A percentile compares a stretch with the other conserved stretches of the same genome.
Evolutionary conservation across 2,888 invertebrate species (phyloP).

Genomic region (Plagiodera versicolora): DNA sequence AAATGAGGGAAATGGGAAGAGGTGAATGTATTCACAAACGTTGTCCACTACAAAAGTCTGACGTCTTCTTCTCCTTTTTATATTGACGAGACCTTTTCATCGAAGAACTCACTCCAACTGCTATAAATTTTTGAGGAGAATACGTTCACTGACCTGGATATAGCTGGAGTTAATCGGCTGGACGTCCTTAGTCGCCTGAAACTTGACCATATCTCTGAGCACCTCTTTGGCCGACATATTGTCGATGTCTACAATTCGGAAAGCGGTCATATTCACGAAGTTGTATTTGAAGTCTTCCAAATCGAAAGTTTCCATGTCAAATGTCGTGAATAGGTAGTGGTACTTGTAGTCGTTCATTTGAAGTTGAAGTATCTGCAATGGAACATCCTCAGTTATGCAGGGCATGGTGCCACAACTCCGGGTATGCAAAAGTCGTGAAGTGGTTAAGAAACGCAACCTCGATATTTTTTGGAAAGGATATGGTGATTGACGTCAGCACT

Average conservation of each 20-base stretch:
- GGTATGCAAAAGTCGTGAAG: too few relatives aligned
- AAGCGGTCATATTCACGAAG: slow-evolving; percentile 76
- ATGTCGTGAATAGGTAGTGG: slow-evolving; percentile 79
- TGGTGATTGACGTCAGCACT: too few relatives aligned
- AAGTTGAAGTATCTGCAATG: slow-evolving; percentile 71
- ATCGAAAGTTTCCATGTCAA: slow-evolving; percentile 68
- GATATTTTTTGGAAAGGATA: too few relatives aligned
- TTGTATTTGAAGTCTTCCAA: slow-evolving; percentile 75
- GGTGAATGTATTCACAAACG: too few relatives aligned
- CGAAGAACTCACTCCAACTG: too few relatives aligned
- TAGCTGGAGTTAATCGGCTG: slow-evolving; percentile 47
- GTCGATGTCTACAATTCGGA: slow-evolving; percentile 71
- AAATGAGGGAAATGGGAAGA: too few relatives aligned
- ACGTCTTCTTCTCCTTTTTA: too few relatives aligned
- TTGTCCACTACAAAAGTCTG: too few relatives aligned
- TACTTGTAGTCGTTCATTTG: slow-evolving; percentile 86
- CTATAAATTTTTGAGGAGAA: background rate
- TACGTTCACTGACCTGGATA: slow-evolving; percentile 47
- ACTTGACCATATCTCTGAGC: slow-evolving; percentile 71
- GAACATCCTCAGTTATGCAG: too few relatives aligned
- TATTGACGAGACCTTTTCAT: too few relatives aligned
- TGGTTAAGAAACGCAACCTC: too few relatives aligned
- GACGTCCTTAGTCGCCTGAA: slow-evolving; percentile 55
- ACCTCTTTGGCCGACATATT: slow-evolving; percentile 68
- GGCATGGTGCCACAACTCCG: too few relatives aligned